Base-by-base conservation (phyloP, 2,888 invertebrate genomes). In the Eulithis testata region DNA sequence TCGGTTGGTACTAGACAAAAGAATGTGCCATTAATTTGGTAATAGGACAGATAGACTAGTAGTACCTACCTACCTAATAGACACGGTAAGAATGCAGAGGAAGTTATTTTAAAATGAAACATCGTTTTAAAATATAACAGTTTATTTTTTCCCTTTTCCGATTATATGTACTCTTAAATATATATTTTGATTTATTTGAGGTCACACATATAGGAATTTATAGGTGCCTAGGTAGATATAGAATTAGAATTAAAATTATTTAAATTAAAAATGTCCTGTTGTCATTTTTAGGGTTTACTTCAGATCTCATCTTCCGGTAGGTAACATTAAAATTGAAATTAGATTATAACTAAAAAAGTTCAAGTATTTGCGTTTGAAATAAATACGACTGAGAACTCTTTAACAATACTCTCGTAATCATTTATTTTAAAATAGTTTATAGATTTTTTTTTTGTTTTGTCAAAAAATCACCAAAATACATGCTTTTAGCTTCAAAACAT, bases 121-220 rank as follows among this genome's bases (percentile, higher is more conserved):
- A 57, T 47, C 3, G 66, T 45, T 37, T 47, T 82, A 80, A 83
- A 83, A 83, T 83, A 82, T 79, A 83, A 77, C 77, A 80, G 77
- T 75, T 78, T 82, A 78, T 80, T 81, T 64, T 69, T 68, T 68
- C 47, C 11, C 9, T 63, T 67, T 72, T 78, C 71, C 71, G 75
- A 75, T 78, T 77, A 76, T 47, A 73, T 73, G 77, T 36, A 40
- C 8, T 49, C n/a, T 36, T 14, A 14, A 37, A 40, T 40, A 37
- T 68, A 21, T 72, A 73, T 65, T 62, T 71, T 21, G 21, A 21
- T 21, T 21, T 69, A 78, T 65, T 78, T 77, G 78, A 83, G 80
- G 82, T 85, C 8, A 82, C 73, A 78, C 74, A 81, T 76, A 70
- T 82, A 86, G 80, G 81, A 83, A 80, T 80, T 66, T 8, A 11